phyloP scores from a whole-genome alignment of 2,113 vertebrate genomes.

The Campylomormyrus numenius region DNA sequence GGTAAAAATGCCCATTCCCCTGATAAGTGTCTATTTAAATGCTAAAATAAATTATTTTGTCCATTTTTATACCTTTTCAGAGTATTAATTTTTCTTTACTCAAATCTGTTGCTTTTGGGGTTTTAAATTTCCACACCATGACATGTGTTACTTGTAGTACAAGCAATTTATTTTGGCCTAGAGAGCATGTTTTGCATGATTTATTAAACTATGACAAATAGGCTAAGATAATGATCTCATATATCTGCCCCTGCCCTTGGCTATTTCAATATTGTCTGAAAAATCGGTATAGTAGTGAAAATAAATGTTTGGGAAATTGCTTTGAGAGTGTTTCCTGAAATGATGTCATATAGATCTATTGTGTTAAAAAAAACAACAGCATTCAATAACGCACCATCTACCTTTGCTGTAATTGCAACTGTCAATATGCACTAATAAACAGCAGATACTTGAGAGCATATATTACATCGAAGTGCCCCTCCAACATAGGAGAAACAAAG shows the following conservation, averaged over 20 bases:
- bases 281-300: slow-evolving; percentile 15
- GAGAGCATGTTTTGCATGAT: slow-evolving; percentile 12
- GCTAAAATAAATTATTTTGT: neutral
- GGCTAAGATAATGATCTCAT: slow-evolving; percentile 21
- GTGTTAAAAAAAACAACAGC: neutral
- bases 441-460: neutral
- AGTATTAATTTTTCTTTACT: neutral
- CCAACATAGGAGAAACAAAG: neutral
- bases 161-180: slow-evolving; percentile 17
- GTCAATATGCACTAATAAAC: neutral
- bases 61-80: neutral
- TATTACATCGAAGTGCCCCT: neutral
- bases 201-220: slow-evolving; percentile 26
- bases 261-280: slow-evolving; percentile 20
- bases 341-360: neutral
- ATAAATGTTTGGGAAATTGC: slow-evolving; percentile 11
- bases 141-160: slow-evolving; percentile 16
- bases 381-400: neutral
- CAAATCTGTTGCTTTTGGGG: slow-evolving; percentile 1
- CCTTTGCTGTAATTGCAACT: slow-evolving; percentile 4
- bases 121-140: neutral
- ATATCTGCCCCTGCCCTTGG: slow-evolving; percentile 10
- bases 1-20: neutral
- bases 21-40: neutral
- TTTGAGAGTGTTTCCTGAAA: neutral